phyloP scores from a whole-genome alignment of 92 coral and sea anemone genomes.

The Palythoa grandis region DNA sequence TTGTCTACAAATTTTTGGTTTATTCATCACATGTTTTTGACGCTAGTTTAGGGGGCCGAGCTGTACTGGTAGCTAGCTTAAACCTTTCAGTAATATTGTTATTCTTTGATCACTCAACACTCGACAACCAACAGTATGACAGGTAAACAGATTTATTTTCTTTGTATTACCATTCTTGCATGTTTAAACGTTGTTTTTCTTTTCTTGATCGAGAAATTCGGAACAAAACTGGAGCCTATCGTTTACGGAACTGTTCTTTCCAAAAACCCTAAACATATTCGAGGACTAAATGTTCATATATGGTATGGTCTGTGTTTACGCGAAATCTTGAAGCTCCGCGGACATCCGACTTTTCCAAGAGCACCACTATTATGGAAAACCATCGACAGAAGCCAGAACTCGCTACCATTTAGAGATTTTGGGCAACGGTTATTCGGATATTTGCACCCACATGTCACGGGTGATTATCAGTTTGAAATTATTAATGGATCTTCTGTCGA shows the following conservation, averaged over 20 bases:
- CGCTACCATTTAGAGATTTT: slow-evolving; percentile 5
- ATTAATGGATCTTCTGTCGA: slow-evolving; percentile 9
- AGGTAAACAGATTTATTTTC: slow-evolving; percentile 30
- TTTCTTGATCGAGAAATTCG: slow-evolving; percentile 16
- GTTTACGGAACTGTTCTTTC: neutral
- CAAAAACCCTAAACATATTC: slow-evolving; percentile 14
- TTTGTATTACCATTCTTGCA: slow-evolving; percentile 30
- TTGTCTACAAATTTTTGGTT: no score
- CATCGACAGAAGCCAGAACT: slow-evolving; percentile 27
- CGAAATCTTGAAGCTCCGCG: neutral
- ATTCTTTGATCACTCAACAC: neutral
- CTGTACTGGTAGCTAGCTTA: neutral
- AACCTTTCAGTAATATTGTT: neutral
- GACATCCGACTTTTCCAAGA: slow-evolving; percentile 28
- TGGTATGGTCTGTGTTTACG: slow-evolving; percentile 25
- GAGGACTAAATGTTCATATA: slow-evolving; percentile 32
- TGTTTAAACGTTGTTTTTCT: slow-evolving; percentile 13
- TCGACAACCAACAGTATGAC: neutral
- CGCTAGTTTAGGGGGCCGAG: neutral
- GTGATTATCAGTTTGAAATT: slow-evolving; percentile 27
- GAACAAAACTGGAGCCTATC: neutral
- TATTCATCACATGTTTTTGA: no score
- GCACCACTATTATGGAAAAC: slow-evolving; percentile 28
- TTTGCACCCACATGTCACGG: slow-evolving; percentile 29
- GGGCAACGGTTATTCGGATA: slow-evolving; percentile 34